These are phyloP conservation scores for Drosophila fulvimacula DNA, from an alignment of 2,888 invertebrate species.

Conservation along the genomic window DNA sequence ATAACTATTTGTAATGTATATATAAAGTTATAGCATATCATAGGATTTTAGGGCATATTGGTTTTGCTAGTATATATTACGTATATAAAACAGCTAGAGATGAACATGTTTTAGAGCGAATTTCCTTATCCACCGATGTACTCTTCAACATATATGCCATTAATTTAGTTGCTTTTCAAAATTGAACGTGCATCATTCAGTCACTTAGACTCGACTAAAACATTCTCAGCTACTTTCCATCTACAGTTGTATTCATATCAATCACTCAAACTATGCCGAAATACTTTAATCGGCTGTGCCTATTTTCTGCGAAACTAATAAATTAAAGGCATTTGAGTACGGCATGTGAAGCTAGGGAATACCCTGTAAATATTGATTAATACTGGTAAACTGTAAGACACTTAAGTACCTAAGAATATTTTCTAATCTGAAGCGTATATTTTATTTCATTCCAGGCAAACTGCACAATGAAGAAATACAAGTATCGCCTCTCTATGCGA, in stretches of 20 bases:
- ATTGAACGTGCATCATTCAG: neutral
- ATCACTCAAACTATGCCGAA: neutral
- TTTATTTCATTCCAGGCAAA: neutral
- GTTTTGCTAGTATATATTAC: no score
- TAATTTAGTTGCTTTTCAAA: neutral
- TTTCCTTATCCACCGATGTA: no score
- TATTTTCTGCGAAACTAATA: neutral
- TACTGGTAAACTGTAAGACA: no score
- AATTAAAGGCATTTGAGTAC: constrained; percentile 1
- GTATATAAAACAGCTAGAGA: no score
- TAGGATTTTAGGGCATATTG: no score
- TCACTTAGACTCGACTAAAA: neutral
- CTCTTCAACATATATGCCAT: neutral
- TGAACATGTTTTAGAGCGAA: no score
- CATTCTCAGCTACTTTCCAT: neutral
- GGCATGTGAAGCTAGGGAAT: neutral
- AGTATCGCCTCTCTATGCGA: neutral
- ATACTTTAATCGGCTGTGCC: constrained; percentile 4
- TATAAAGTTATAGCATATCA: no score
- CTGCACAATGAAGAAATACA: no score
- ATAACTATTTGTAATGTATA: no score
- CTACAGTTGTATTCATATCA: neutral
- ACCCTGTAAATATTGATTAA: neutral
- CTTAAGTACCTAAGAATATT: neutral
- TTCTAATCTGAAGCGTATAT: neutral